Percentiles rank a stretch among this genome's conserved stretches.
These are phyloP conservation scores for Centropyge bicolor DNA, from an alignment of 2,797 vertebrate species.

Conservation along the genomic window DNA sequence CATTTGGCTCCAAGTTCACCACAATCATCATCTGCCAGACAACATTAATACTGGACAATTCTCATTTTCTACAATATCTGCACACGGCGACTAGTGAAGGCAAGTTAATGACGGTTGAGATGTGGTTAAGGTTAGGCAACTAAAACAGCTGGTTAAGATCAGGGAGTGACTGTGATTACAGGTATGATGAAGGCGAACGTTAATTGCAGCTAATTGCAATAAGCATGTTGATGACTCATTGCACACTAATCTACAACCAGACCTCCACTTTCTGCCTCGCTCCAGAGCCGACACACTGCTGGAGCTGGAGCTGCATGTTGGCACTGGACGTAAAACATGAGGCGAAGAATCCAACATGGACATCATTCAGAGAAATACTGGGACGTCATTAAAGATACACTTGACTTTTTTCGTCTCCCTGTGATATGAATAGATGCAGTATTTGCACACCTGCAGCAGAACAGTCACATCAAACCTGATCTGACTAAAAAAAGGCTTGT, in stretches of 20 bases:
- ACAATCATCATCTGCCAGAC: not conserved
- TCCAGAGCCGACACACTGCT: too few relatives aligned
- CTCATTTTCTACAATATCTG: not conserved
- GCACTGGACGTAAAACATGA: not conserved
- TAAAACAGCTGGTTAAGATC: too few relatives aligned
- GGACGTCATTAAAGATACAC: not conserved
- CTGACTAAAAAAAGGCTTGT: too few relatives aligned
- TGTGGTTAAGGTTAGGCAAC: not conserved
- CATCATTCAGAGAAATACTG: not conserved
- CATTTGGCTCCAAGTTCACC: conserved; percentile 2
- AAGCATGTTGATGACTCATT: too few relatives aligned
- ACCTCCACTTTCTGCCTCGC: not conserved
- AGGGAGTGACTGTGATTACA: too few relatives aligned
- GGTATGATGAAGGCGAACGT: not conserved
- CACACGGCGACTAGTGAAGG: too few relatives aligned
- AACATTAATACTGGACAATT: not conserved
- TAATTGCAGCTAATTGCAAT: not conserved
- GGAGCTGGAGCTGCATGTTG: not conserved
- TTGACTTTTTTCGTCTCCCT: not conserved
- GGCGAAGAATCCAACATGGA: not conserved
- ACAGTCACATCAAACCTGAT: too few relatives aligned
- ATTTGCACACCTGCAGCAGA: too few relatives aligned
- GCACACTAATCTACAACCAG: too few relatives aligned
- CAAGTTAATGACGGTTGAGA: too few relatives aligned
- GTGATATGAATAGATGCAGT: too few relatives aligned